Percentiles rank a stretch among this genome's conserved stretches.
Conservation (phyloP, 1,140 invertebrate genomes). For the Rhyacophila brunnea region DNA sequence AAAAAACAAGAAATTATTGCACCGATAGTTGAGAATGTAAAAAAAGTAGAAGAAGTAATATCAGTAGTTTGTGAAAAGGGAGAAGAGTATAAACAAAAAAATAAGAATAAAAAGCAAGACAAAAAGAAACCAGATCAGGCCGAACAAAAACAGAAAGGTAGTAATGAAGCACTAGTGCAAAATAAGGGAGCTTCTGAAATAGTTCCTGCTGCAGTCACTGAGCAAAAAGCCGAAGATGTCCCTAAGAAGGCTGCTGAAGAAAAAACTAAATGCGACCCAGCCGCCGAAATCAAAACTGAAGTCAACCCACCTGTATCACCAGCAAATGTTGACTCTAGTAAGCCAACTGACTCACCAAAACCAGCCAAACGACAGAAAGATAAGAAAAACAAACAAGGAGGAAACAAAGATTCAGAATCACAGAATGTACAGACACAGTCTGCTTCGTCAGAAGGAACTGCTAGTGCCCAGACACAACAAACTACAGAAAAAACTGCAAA, state of each 20-base stretch:
- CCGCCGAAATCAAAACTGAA: not conserved
- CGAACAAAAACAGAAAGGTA: not conserved
- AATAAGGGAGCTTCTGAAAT: constrained; percentile 3
- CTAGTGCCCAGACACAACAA: not conserved
- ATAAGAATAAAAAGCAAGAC: constrained; percentile 12
- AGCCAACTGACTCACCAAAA: constrained; percentile 16
- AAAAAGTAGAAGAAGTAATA: too few relatives aligned
- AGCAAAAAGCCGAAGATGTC: not conserved
- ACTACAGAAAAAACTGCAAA: not conserved
- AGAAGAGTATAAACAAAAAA: constrained; percentile 10
- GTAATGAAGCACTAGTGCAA: not conserved
- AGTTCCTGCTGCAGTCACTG: not conserved
- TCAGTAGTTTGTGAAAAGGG: not conserved
- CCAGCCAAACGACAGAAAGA: constrained; percentile 24
- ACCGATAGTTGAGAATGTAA: too few relatives aligned
- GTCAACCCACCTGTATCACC: constrained; percentile 1
- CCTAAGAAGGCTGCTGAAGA: not conserved
- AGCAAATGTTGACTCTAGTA: constrained; percentile 3
- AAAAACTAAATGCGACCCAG: not conserved
- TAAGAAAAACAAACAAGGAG: constrained; percentile 27
- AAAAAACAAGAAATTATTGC: too few relatives aligned
- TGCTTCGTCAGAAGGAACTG: not conserved
- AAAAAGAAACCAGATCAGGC: constrained; percentile 5
- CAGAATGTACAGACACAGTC: not conserved
- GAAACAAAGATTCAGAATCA: constrained; percentile 1